A percentile compares a stretch with the other conserved stretches of the same genome.
Evolutionary conservation across 2,888 invertebrate genomes (phyloP).

Genomic region (Oscheius sp.): DNA sequence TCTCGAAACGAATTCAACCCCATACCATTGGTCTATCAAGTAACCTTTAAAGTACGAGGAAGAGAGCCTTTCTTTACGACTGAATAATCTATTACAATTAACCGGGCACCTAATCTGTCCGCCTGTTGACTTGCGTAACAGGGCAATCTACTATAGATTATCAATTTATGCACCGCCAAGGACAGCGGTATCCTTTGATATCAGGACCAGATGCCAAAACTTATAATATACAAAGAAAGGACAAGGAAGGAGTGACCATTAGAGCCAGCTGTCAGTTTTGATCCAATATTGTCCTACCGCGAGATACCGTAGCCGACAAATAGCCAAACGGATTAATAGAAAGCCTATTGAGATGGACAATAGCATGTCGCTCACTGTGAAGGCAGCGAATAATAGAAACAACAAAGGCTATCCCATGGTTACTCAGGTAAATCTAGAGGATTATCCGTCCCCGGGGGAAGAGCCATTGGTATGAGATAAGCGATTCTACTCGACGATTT

Average conservation of each 20-base stretch:
- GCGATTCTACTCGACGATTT: too few relatives aligned
- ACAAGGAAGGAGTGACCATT: slow-evolving; percentile 10
- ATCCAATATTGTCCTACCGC: slow-evolving; percentile 20
- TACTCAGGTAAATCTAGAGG: too few relatives aligned
- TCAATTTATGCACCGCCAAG: slow-evolving; percentile 39
- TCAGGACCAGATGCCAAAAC: too few relatives aligned
- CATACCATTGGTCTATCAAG: slow-evolving; percentile 22
- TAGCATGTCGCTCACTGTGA: slow-evolving; percentile 24
- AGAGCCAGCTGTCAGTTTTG: slow-evolving; percentile 23
- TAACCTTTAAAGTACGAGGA: neutral
- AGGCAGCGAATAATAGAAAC: slow-evolving; percentile 12
- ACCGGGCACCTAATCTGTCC: too few relatives aligned
- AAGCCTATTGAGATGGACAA: slow-evolving; percentile 26
- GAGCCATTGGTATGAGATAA: too few relatives aligned
- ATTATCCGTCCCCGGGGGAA: too few relatives aligned
- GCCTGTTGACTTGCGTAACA: slow-evolving; percentile 37
- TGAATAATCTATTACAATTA: slow-evolving; percentile 14
- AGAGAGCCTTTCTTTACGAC: neutral
- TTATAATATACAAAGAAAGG: neutral
- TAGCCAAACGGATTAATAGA: slow-evolving; percentile 23
- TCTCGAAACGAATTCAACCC: slow-evolving; percentile 16
- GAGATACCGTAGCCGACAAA: slow-evolving; percentile 29
- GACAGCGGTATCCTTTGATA: slow-evolving; percentile 34
- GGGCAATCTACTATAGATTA: slow-evolving; percentile 26
- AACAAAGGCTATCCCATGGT: neutral